Evolutionary conservation across 2,888 invertebrate species (phyloP).

Genomic region (Torymus aiolomorphi): DNA sequence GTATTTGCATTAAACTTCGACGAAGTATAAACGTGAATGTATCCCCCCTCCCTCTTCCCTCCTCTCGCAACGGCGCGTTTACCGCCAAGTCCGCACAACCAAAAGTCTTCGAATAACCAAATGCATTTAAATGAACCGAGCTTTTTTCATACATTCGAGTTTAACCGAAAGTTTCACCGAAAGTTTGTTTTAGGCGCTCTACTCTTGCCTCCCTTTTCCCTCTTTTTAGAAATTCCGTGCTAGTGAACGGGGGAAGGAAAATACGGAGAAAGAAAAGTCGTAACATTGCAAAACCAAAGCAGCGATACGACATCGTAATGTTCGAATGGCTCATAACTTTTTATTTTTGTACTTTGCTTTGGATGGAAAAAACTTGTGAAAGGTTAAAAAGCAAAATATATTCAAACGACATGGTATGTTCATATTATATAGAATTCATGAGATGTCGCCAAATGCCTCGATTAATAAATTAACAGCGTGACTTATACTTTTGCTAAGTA

Average conservation of each 20-base stretch:
- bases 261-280: slow-evolving; percentile 4
- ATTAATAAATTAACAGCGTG: too few relatives aligned
- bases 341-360: slow-evolving; percentile 31
- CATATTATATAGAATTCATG: too few relatives aligned
- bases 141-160: slow-evolving; percentile 18
- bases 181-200: slow-evolving; percentile 32
- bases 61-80: background rate
- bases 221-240: slow-evolving; percentile 7
- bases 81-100: too few relatives aligned
- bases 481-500: too few relatives aligned
- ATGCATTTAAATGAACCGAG: slow-evolving; percentile 34
- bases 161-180: slow-evolving; percentile 37
- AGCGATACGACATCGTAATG: slow-evolving; percentile 27
- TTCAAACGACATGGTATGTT: background rate
- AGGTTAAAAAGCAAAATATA: slow-evolving; percentile 1
- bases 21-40: slow-evolving; percentile 24
- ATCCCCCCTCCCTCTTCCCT: background rate
- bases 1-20: slow-evolving; percentile 37
- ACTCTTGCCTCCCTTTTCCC: background rate
- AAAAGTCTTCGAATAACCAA: slow-evolving; percentile 50
- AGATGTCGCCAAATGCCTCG: too few relatives aligned
- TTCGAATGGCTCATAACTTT: slow-evolving; percentile 16
- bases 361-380: slow-evolving; percentile 19
- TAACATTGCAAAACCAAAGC: slow-evolving; percentile 45
- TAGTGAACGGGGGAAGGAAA: background rate